Percentiles rank a stretch among this genome's conserved stretches.
Evolutionary conservation across 1,140 invertebrate species (phyloP).

Genomic region (Augochlora pura): DNA sequence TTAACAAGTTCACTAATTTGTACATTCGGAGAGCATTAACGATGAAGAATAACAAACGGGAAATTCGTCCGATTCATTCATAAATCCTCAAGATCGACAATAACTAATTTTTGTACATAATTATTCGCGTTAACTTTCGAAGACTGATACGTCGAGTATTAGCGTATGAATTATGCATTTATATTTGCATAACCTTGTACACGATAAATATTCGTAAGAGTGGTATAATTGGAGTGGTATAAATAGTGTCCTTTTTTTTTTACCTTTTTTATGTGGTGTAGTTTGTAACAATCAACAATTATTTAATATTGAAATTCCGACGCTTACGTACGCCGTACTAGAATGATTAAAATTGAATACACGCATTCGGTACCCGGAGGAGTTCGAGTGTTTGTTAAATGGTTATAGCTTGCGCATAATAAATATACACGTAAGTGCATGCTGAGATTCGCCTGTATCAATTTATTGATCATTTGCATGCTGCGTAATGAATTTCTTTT

Average conservation of each 20-base stretch:
- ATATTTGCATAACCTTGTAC: background rate
- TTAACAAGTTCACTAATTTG: no score
- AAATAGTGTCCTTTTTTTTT: background rate
- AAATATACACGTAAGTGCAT: slow-evolving; percentile 8
- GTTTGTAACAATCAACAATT: no score
- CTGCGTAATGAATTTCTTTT: slow-evolving; percentile 2
- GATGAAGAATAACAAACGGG: background rate
- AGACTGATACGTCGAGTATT: slow-evolving; percentile 36
- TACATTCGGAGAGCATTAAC: background rate
- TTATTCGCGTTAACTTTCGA: background rate
- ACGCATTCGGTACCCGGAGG: background rate
- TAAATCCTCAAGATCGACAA: background rate
- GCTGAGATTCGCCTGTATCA: slow-evolving; percentile 4
- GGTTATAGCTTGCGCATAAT: background rate
- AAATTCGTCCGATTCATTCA: background rate
- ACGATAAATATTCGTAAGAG: background rate
- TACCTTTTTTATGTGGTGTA: background rate
- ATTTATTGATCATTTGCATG: slow-evolving; percentile 19
- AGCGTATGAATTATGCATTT: background rate
- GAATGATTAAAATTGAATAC: background rate
- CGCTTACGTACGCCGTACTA: background rate
- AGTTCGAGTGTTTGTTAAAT: background rate
- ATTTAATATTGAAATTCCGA: background rate
- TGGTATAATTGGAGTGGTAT: background rate
- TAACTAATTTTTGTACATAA: slow-evolving; percentile 14